Base-by-base conservation (phyloP, 2,797 vertebrate genomes). In the Lerista edwardsae region DNA sequence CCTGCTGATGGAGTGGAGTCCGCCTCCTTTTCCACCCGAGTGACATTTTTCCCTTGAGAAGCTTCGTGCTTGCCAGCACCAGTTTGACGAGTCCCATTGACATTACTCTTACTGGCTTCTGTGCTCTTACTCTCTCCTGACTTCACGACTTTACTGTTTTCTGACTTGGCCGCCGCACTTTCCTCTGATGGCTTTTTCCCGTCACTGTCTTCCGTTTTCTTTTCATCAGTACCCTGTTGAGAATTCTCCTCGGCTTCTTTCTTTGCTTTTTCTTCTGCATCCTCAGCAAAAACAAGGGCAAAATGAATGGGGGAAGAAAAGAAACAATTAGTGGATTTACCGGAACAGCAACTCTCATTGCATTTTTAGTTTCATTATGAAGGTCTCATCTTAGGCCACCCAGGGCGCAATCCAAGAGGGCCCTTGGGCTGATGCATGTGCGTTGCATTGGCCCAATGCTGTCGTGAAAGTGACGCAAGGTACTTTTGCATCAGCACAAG, bases 231-330 rank as follows among this genome's bases (percentile, higher is more conserved):
- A 19, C 93, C 95, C 80, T 96, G 96, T 92, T 93, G 94, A 41
- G 85, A 88, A 77, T 94, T 95, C 89, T 97, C 96, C 67, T 97
- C 95, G 12, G 92, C 91, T 74, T 97, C 97, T 86, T 91, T 95
- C 87, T 96, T 97, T 72, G 92, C 90, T 89, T 97, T 97, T 94
- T 99, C 98, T 93, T 99, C 98, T 95, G 95, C 1, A 96, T 95
- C 94, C 96, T 72, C 51, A 31, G 86, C 88, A 90, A 89, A 81
- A 71, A 65, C 39, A 76, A 90, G n/a, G 27, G 27, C 79, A 39
- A 85, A 91, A 75, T 1, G 3, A 44, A 9, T 1, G 27, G 64
- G 39, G 1, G 44, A 47, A 91, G 64, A 90, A 79, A 87, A 14
- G 84, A 0, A 0, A 51, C 3, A 68, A 51, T 90, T 71, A 91